Evolutionary conservation across 2,113 vertebrate genomes (phyloP).

Genomic region (Ammodytes marinus): DNA sequence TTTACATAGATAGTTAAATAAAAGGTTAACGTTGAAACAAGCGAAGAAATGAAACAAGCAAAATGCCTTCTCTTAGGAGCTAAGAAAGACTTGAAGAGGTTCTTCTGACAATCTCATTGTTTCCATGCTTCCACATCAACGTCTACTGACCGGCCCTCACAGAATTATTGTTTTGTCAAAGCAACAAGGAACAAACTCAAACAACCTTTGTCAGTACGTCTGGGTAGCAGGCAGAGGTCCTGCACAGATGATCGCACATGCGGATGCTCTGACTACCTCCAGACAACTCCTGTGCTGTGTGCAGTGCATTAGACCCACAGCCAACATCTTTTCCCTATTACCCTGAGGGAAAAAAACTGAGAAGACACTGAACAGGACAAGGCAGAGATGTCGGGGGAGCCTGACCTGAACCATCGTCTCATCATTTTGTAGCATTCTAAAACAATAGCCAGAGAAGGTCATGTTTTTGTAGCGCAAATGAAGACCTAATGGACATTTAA

Average conservation of each 20-base stretch:
- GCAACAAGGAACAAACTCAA: neutral
- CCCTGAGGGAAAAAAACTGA: slow-evolving; percentile 15
- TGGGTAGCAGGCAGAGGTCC: slow-evolving; percentile 12
- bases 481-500: neutral
- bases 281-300: slow-evolving; percentile 43
- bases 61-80: neutral
- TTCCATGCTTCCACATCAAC: neutral
- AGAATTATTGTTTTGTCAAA: neutral
- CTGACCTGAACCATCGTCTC: slow-evolving; percentile 21
- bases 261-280: slow-evolving; percentile 33
- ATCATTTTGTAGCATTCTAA: slow-evolving; percentile 32
- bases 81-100: neutral
- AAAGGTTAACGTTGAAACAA: neutral
- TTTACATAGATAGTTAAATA: neutral
- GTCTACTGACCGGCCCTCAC: neutral
- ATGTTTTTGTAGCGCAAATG: neutral
- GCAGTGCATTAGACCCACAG: slow-evolving; percentile 51
- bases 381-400: slow-evolving; percentile 4
- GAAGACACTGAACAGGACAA: slow-evolving; percentile 24
- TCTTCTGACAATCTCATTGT: neutral
- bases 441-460: slow-evolving; percentile 10
- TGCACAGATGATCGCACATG: slow-evolving; percentile 19
- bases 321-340: slow-evolving; percentile 70
- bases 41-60: neutral
- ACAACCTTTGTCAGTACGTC: neutral